Evolutionary conservation across 1,140 invertebrate genomes (phyloP).

Genomic region (Drosophila pseudoananassae): DNA sequence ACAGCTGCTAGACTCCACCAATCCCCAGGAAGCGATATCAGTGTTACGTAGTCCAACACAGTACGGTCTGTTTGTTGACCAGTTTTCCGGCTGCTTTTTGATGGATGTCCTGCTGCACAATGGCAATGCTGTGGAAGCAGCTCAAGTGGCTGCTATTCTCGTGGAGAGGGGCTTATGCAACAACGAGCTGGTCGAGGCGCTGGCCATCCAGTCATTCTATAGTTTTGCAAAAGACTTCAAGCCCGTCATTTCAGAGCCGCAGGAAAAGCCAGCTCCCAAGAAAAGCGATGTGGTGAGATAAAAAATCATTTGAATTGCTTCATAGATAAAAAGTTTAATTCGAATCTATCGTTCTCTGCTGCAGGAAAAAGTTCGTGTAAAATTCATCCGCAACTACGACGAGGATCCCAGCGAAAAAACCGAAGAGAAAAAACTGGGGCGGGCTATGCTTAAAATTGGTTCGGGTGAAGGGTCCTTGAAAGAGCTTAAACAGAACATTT

Average conservation of each 20-base stretch:
- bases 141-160: constrained; percentile 88
- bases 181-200: constrained; percentile 88
- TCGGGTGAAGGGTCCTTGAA: constrained; percentile 71
- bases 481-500: constrained; percentile 85
- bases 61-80: constrained; percentile 95
- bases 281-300: constrained; percentile 35
- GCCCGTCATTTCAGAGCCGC: constrained; percentile 73
- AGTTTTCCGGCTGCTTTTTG: constrained; percentile 91
- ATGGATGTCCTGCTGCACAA: constrained; percentile 91
- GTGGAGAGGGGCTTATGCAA: constrained; percentile 94
- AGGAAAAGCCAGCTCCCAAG: constrained; percentile 37
- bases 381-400: constrained; percentile 92
- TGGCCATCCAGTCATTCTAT: constrained; percentile 91
- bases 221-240: constrained; percentile 87
- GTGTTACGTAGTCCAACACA: constrained; percentile 92
- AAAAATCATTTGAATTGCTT: background rate
- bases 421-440: constrained; percentile 50
- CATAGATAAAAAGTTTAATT: background rate
- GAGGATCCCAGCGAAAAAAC: constrained; percentile 92
- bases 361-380: constrained; percentile 89
- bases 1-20: constrained; percentile 52
- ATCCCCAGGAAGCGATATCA: constrained; percentile 87
- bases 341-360: background rate
- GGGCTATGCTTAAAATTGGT: constrained; percentile 85
- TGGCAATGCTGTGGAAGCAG: constrained; percentile 88